Evolutionary conservation across 2,113 vertebrate species (phyloP).

Genomic region (Hydrolagus affinis): DNA sequence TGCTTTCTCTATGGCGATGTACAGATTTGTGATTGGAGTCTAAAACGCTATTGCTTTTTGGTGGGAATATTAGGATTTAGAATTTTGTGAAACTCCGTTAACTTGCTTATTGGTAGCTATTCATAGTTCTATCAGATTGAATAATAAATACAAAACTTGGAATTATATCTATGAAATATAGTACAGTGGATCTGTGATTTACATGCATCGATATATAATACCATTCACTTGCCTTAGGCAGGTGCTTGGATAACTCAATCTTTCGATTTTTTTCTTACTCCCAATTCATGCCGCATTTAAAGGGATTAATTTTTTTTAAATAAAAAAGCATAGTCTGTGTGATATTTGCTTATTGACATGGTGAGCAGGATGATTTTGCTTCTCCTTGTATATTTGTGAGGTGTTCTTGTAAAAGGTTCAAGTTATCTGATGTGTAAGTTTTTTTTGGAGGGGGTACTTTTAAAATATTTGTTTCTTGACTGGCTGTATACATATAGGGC

Average conservation of each 20-base stretch:
- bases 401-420: slow-evolving; percentile 15
- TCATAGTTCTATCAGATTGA: slow-evolving; percentile 19
- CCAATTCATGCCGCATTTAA: not conserved
- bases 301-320: slow-evolving; percentile 13
- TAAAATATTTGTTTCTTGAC: slow-evolving; percentile 35
- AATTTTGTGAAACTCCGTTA: slow-evolving; percentile 38
- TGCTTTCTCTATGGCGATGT: slow-evolving; percentile 46
- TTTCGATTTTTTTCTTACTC: not conserved
- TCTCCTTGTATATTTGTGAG: slow-evolving; percentile 36
- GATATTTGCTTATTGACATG: slow-evolving; percentile 40
- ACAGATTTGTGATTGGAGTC: slow-evolving; percentile 43
- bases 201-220: slow-evolving; percentile 27
- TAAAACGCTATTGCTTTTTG: slow-evolving; percentile 41
- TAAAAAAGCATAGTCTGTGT: slow-evolving; percentile 22
- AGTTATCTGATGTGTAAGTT: not conserved
- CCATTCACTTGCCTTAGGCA: slow-evolving; percentile 7
- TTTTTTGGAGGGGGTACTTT: slow-evolving; percentile 1
- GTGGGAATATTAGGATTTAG: slow-evolving; percentile 40
- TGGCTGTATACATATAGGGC: slow-evolving; percentile 43
- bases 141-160: slow-evolving; percentile 6
- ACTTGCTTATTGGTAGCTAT: slow-evolving; percentile 32
- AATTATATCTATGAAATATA: slow-evolving; percentile 9
- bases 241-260: slow-evolving; percentile 10
- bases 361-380: slow-evolving; percentile 37
- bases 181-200: slow-evolving; percentile 13